A percentile compares a stretch with the other conserved stretches of the same genome.
Evolutionary conservation across 2,888 invertebrate species (phyloP).

Genomic region (Tenthredo notha): DNA sequence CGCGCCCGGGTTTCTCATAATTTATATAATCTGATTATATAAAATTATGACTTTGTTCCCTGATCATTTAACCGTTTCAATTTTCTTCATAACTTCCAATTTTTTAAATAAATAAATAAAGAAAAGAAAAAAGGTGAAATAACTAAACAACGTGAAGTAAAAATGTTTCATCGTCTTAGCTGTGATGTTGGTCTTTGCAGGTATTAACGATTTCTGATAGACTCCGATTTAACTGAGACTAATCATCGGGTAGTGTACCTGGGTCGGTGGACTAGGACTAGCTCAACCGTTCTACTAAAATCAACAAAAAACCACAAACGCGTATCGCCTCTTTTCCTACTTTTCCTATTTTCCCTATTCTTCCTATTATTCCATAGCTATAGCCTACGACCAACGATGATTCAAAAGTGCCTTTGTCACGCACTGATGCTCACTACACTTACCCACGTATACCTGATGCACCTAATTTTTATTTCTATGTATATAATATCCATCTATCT

Average conservation of each 20-base stretch:
- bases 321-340: conserved; percentile 51
- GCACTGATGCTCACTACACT: conserved; percentile 7
- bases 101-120: too few relatives aligned
- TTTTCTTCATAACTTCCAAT: too few relatives aligned
- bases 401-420: conserved; percentile 47
- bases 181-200: too few relatives aligned
- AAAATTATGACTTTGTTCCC: not conserved
- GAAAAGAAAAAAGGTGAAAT: too few relatives aligned
- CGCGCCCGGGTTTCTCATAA: conserved; percentile 6
- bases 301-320: conserved; percentile 45
- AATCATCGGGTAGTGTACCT: conserved; percentile 41
- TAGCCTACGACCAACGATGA: not conserved
- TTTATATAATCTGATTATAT: not conserved
- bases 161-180: not conserved
- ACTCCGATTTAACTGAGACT: conserved; percentile 49
- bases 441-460: not conserved
- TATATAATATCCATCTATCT: not conserved
- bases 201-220: not conserved
- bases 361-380: not conserved
- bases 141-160: too few relatives aligned
- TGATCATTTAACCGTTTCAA: too few relatives aligned
- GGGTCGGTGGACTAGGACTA: not conserved
- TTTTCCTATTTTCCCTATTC: not conserved
- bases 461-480: not conserved
- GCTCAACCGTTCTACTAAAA: conserved; percentile 29